Evolutionary conservation across 1,140 invertebrate genomes (phyloP).

Genomic region (Penaeus japonicus): DNA sequence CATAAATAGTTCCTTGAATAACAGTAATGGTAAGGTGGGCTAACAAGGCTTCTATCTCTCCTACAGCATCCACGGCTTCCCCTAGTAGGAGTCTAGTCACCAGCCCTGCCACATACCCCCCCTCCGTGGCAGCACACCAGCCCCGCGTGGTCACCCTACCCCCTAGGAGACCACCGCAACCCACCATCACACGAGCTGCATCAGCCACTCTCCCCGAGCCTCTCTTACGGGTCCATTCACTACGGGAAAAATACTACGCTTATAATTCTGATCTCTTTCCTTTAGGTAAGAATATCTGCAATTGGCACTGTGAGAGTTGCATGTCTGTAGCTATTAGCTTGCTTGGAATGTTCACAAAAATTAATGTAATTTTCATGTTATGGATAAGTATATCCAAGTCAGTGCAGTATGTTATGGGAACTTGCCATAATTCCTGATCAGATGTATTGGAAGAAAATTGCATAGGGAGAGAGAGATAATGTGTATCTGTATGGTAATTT

Average conservation of each 20-base stretch:
- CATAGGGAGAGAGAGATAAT: no score
- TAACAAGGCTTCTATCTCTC: background rate
- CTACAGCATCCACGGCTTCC: background rate
- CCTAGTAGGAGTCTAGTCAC: constrained; percentile 49
- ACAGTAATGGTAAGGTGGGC: no score
- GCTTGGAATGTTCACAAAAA: no score
- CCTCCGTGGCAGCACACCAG: constrained; percentile 22
- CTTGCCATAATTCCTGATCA: no score
- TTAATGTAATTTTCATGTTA: no score
- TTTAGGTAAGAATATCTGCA: constrained; percentile 29
- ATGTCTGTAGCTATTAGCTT: no score
- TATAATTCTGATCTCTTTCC: constrained; percentile 55
- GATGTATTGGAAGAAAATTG: no score
- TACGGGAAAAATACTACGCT: constrained; percentile 55
- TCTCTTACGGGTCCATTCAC: constrained; percentile 54
- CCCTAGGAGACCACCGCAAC: constrained; percentile 21
- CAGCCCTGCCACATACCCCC: constrained; percentile 30
- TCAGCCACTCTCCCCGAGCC: constrained; percentile 44
- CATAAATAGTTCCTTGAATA: no score
- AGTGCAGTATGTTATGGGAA: no score
- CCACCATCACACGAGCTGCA: constrained; percentile 23
- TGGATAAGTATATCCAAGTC: no score
- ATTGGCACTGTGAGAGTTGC: no score
- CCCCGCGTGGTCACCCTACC: constrained; percentile 36
- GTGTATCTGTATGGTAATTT: no score